Evolutionary conservation across 2,797 vertebrate species (phyloP), one percentile per base, ranked within the genome.

Genomic region (Enteromius unitaeniatus): DNA sequence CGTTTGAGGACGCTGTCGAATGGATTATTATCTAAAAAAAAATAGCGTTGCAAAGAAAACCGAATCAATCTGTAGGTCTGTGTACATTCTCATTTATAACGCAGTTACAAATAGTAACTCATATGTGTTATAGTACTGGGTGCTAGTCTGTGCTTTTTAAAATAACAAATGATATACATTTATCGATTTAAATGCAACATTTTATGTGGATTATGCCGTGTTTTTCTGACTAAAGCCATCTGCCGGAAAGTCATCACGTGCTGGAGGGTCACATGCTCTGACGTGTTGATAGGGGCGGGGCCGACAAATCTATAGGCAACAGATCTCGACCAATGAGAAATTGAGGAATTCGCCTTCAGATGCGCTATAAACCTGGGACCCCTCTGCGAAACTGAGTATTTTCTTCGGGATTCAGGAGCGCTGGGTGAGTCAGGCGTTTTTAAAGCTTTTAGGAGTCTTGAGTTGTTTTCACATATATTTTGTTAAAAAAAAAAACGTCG

Each of bases 201-300:
- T 15, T 45, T 3, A 45, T 64, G 5, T 13, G 28, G 40, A 47
- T 64, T 31, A 10, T 1, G 3, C 1, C 21, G 26, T 70, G 73
- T 51, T 78, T 78, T 78, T 1, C 9, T 51, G 53, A 70, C 28
- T 51, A 78, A 78, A 4, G 31, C 31, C 58, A 55, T 83, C 72
- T 81, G 58, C 21, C 49, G 60, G 72, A 49, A 75, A 83, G 4
- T 7, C 23, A 81, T 94, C 94, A 95, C 93, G 91, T 95, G 95
- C 82, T 6, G 0, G 1, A 13, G 11, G 73, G 81, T 92, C 91
- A 92, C 91, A 88, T 90, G 91, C 84, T 34, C 9, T 60, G 75
- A 14, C 89, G 89, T 89, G 79, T 6, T 85, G 70, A 4, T 19
- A 0, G 26, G 0, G 0, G 6, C 47, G 88, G 93, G 91, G 70